Evolutionary conservation across 2,113 vertebrate species (phyloP), one percentile per base, ranked within the genome.

Genomic region (Peromyscus maniculatus): DNA sequence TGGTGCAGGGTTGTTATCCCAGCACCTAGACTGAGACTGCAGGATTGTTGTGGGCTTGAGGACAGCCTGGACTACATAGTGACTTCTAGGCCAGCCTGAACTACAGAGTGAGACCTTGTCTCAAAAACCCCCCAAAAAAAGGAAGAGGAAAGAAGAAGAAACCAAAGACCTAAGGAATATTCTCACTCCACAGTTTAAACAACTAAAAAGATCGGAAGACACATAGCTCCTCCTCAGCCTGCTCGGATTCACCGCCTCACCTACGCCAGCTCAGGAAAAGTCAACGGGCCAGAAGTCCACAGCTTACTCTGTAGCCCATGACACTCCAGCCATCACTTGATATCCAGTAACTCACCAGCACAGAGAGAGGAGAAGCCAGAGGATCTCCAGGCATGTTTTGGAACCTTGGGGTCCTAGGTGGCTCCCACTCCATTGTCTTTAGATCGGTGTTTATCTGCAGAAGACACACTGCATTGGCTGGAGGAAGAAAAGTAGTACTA

Each of bases 391-490:
- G 67, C 97, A 28, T 88, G n/a, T 91, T 96, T 71, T 22, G 79
- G 91, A 98, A 95, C 19, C 82, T 95, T 36, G 92, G 36, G 66
- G 89, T 95, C 67, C 75, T 92, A 26, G 91, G 77, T 69, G 49
- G 62, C 74, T 92, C 89, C 80, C 86, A 94, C 21, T 95, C 59
- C n/a, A 88, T 74, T 33, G 90, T 22, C 12, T 98, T 95, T 89
- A 93, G 94, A 93, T 66, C 92, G 36, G 36, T 87, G 13, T 92
- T 91, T 80, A 96, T 96, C 97, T 98, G 66, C 33, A 93, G 75
- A 93, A 84, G 19, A 97, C 89, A 94, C 95, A 90, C 17, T 72
- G 59, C 19, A 49, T 39, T 92, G 59, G 49, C 22, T 91, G 3
- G 24, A 91, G 13, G 33, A 96, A 97, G 26, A 96, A 43, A 96